These are phyloP conservation scores for Tenebrosternarchus preto DNA, from an alignment of 2,113 vertebrate species.

Conservation along the genomic window DNA sequence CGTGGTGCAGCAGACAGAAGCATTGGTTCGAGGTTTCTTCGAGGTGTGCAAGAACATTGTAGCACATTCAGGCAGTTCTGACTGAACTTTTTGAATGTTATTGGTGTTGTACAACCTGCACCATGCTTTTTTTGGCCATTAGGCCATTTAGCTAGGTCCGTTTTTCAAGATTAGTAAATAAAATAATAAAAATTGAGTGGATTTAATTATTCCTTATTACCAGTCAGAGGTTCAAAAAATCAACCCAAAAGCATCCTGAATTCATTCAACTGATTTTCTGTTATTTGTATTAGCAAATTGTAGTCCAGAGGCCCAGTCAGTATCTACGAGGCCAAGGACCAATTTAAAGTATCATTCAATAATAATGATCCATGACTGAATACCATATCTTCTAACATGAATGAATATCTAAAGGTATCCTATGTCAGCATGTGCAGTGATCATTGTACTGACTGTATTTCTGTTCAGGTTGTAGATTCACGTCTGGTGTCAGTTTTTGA, in stretches of 20 bases:
- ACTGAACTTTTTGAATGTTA: background rate
- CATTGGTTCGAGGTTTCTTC: constrained; percentile 93
- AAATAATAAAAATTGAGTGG: too few species aligned
- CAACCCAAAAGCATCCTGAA: too few species aligned
- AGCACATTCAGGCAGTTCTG: background rate
- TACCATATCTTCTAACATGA: background rate
- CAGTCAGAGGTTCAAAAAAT: too few species aligned
- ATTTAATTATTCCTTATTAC: too few species aligned
- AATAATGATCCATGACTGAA: background rate
- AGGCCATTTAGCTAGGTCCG: too few species aligned
- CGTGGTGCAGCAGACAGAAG: constrained; percentile 93
- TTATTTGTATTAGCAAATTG: too few species aligned
- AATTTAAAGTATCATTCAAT: background rate
- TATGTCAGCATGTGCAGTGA: background rate
- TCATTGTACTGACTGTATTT: constrained; percentile 2
- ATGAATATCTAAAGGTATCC: background rate
- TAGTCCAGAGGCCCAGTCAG: too few species aligned
- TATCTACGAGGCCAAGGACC: too few species aligned
- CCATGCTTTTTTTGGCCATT: too few species aligned
- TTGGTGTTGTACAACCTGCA: background rate
- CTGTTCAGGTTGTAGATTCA: constrained; percentile 91
- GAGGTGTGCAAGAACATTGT: constrained; percentile 79
- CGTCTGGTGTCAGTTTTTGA: constrained; percentile 97
- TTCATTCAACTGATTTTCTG: too few species aligned
- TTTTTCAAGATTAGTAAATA: too few species aligned